Percentiles rank a stretch among this genome's conserved stretches.
Evolutionary conservation across 1,140 invertebrate genomes (phyloP).

Genomic region (Mercenaria mercenaria): DNA sequence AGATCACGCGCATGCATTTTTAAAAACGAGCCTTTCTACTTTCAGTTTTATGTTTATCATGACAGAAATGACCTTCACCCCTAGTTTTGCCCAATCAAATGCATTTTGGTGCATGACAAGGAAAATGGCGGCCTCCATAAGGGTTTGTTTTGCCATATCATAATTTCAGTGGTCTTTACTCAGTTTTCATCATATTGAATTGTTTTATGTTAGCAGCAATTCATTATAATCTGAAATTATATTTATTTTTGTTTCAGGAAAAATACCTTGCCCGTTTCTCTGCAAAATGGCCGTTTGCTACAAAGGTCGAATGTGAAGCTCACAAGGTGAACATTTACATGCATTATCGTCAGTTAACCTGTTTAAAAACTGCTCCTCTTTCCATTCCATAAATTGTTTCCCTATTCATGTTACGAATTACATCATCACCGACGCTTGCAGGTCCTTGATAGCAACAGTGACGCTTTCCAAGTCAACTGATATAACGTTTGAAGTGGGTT

Average conservation of each 20-base stretch:
- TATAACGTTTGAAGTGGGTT: too few relatives aligned
- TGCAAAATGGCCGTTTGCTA: conserved; percentile 80
- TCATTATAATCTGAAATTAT: neutral
- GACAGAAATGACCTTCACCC: neutral
- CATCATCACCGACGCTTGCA: neutral
- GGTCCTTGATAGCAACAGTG: too few relatives aligned
- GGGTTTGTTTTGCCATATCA: conserved; percentile 30
- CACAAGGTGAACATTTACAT: conserved; percentile 71
- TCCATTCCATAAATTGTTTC: neutral
- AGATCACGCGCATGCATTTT: too few relatives aligned
- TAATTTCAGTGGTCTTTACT: neutral
- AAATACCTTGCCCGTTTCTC: conserved; percentile 75
- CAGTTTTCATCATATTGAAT: neutral
- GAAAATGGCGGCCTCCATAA: conserved; percentile 66
- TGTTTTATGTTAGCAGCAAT: neutral
- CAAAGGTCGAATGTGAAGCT: conserved; percentile 78
- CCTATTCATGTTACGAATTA: neutral
- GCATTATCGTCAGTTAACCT: neutral
- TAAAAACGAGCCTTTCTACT: too few relatives aligned
- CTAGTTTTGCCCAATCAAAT: conserved; percentile 27
- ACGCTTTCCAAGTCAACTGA: too few relatives aligned
- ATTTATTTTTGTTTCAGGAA: conserved; percentile 70
- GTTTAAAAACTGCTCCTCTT: neutral
- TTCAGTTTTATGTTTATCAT: conserved; percentile 25
- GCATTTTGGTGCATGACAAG: conserved; percentile 14